Base-by-base conservation (phyloP, 2,888 invertebrate species). In the Anorthoa munda region DNA sequence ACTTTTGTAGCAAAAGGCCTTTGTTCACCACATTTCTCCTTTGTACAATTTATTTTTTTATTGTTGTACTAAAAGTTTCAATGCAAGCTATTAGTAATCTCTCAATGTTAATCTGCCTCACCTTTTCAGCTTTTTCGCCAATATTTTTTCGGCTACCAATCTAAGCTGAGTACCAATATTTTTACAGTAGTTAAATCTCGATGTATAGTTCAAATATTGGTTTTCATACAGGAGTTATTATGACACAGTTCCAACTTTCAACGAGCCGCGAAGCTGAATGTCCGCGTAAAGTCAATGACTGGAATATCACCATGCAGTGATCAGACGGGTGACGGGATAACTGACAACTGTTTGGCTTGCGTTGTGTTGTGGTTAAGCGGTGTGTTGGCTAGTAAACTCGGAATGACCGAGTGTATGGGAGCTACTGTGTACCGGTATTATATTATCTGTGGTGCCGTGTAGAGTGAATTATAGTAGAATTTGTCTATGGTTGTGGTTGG, bases 231-330 rank as follows among this genome's bases (percentile, higher is more conserved):
- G 21, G 0, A 65, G 51, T 46, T 50, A 67, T 50, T 64, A 73
- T 51, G 58, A 31, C 59, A 70, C 17, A 26, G 13, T 66, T 58
- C 26, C 74, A 81, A 83, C 75, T 66, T 58, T 21, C 74, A 81
- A 83, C 76, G 72, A 71, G 71, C 71, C 53, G 72, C 75, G 81
- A 87, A 85, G 80, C 87, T 83, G 83, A 87, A 88, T 88, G 86
- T 86, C 77, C 79, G 77, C 72, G n/a, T 72, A 53, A 84, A 86
- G 81, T 77, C 85, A 88, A 75, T 85, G 86, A 86, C 85, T 87
- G 80, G 78, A 82, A 80, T 84, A 82, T 85, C 77, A 72, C 64
- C 58, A 80, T 67, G 75, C 60, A 58, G 64, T 69, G 63, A 79
- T 79, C 74, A 72, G 77, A 81, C 79, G 71, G 65, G 26, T 78